Percentiles rank a stretch among this genome's conserved stretches.
Conservation (phyloP, 2,888 invertebrate genomes). For the Furcula furcula region DNA sequence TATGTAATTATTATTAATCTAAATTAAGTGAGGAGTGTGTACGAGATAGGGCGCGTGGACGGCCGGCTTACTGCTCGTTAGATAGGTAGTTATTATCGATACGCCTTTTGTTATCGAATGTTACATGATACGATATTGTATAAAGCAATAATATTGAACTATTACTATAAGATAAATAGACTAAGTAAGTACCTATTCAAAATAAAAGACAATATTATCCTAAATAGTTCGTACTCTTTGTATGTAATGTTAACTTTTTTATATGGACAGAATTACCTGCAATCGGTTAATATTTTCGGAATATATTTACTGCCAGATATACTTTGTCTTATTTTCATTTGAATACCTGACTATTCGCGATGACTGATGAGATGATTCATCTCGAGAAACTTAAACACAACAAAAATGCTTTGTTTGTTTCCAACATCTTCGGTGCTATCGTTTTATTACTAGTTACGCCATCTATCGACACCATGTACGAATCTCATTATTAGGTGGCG, state of each 20-base stretch:
- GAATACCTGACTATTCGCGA: conserved; percentile 15
- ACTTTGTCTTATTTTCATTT: conserved; percentile 49
- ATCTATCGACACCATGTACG: conserved; percentile 13
- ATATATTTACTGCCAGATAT: conserved; percentile 78
- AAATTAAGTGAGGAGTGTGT: conserved; percentile 79
- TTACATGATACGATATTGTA: conserved; percentile 76
- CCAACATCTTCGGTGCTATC: background rate
- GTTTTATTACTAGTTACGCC: conserved; percentile 19
- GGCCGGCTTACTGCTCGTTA: conserved; percentile 63
- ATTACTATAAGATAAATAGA: conserved; percentile 64
- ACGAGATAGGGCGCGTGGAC: conserved; percentile 67
- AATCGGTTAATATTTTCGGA: conserved; percentile 78
- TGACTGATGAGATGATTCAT: conserved; percentile 27
- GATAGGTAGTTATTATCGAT: conserved; percentile 50
- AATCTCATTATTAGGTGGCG: conserved; percentile 16
- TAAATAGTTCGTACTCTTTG: conserved; percentile 57
- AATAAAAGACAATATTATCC: conserved; percentile 56
- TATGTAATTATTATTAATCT: conserved; percentile 81
- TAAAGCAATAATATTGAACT: conserved; percentile 74
- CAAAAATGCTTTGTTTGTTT: conserved; percentile 23
- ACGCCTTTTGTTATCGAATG: conserved; percentile 68
- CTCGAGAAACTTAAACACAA: conserved; percentile 25
- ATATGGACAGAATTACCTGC: conserved; percentile 62
- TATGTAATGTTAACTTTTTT: conserved; percentile 67
- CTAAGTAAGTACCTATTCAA: conserved; percentile 51